phyloP scores from a whole-genome alignment of 2,888 invertebrate species.

The Drosophila rubida region DNA sequence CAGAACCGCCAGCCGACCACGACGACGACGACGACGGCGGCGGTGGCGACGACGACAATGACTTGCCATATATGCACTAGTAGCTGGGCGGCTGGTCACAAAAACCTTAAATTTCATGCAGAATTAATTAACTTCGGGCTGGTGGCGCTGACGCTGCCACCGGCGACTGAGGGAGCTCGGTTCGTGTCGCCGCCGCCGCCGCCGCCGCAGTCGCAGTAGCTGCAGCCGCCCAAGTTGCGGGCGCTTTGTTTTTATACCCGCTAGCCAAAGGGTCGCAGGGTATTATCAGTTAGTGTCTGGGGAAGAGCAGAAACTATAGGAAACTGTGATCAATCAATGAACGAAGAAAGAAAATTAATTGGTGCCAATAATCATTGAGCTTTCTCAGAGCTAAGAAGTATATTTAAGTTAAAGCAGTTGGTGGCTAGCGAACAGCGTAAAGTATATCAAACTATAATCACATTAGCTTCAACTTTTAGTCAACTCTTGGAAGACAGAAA shows the following conservation, averaged over 20 bases:
- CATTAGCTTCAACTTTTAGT: too few species aligned
- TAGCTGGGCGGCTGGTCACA: slow-evolving; percentile 43
- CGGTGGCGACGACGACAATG: slow-evolving; percentile 70
- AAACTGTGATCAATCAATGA: too few species aligned
- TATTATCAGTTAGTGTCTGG: neutral
- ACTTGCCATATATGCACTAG: slow-evolving; percentile 71
- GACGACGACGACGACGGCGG: too few species aligned
- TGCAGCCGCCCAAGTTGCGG: slow-evolving; percentile 61
- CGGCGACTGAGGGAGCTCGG: slow-evolving; percentile 21
- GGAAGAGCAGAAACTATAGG: too few species aligned
- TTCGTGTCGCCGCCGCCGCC: slow-evolving; percentile 29
- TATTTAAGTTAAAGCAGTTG: too few species aligned
- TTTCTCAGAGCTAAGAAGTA: too few species aligned
- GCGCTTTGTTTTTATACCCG: slow-evolving; percentile 33
- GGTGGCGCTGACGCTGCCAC: slow-evolving; percentile 61
- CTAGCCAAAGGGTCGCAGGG: neutral
- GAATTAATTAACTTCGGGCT: slow-evolving; percentile 82
- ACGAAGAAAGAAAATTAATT: too few species aligned
- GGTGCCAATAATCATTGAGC: too few species aligned
- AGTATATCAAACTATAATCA: too few species aligned
- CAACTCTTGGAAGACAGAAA: too few species aligned
- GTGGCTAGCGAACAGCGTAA: too few species aligned
- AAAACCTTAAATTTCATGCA: slow-evolving; percentile 73
- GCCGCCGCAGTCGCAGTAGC: slow-evolving; percentile 65
- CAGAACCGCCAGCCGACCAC: slow-evolving; percentile 42